phyloP scores from a whole-genome alignment of 2,797 vertebrate genomes.

The Adrianichthys oophorus region DNA sequence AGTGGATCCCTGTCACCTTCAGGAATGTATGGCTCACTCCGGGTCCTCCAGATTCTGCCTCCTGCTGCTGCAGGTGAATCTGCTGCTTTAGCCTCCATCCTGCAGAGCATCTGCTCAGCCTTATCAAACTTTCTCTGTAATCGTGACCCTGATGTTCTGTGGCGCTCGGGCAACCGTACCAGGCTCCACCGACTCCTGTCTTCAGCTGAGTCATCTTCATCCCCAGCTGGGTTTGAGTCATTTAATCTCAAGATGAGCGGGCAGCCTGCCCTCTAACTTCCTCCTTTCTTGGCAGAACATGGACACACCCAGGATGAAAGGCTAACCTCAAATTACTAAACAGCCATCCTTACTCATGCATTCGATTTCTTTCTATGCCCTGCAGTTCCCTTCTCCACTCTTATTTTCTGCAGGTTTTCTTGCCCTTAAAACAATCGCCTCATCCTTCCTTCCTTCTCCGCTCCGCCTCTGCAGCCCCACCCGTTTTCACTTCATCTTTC shows the following conservation, averaged over 20 bases:
- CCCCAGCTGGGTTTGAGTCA: conserved; percentile 47
- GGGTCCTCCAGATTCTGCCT: conserved; percentile 7
- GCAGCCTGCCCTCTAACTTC: conserved; percentile 56
- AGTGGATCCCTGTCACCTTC: conserved; percentile 33
- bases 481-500: conserved; percentile 19
- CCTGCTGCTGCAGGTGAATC: conserved; percentile 10
- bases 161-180: conserved; percentile 20
- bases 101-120: conserved; percentile 6
- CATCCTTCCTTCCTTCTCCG: neutral
- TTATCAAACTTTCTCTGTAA: neutral
- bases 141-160: neutral
- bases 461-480: neutral
- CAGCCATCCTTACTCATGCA: conserved; percentile 28
- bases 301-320: conserved; percentile 65
- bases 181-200: conserved; percentile 18
- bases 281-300: conserved; percentile 49
- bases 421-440: neutral
- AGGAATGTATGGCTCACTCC: conserved; percentile 24
- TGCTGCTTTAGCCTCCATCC: neutral
- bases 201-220: conserved; percentile 51
- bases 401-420: neutral
- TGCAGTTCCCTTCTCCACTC: neutral
- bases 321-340: conserved; percentile 65
- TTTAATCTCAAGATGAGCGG: conserved; percentile 55
- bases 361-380: conserved; percentile 3